Evolutionary conservation across 2,797 vertebrate genomes (phyloP), one percentile per base, ranked within the genome.

Genomic region (Phrynocephalus guinanensis): DNA sequence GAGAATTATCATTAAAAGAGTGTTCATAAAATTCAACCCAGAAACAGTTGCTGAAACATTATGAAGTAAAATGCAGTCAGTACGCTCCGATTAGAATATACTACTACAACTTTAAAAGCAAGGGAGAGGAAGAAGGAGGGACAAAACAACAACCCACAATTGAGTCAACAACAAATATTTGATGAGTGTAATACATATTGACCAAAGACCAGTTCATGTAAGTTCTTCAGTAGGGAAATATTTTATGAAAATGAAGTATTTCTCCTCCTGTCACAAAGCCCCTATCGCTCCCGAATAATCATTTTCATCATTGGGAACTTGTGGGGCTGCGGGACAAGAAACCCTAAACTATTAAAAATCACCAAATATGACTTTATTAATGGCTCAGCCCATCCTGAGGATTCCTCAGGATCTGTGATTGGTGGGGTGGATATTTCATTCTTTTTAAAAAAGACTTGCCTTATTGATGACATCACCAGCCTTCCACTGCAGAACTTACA

Each of bases 1-100:
- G 96, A 95, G 96, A 97, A 96, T 95, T 95, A 95, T 96, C 96
- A 96, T 91, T 76, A 1, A 95, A 92, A 96, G 96, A 0, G 89
- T 85, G 89, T 95, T 78, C 88, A 96, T 82, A 86, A 94, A 92
- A 93, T 81, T 68, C 89, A 88, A 82, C 48, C 92, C 89, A 82
- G 87, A 93, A 85, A 93, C 87, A 93, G 92, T 70, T 87, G 91
- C 86, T 75, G 84, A 92, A 93, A 91, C 82, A 82, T 86, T 87
- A 90, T 84, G 86, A 82, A 92, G 68, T 89, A 93, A 94, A 93
- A 83, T 30, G 63, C 56, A 72, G 48, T 94, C 90, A 82, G 82
- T 79, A 84, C 88, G 89, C 80, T 89, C 22, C 30, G 82, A 91
- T 83, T 89, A 72, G 82, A 66, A 68, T 83, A 92, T 30, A 38